Conservation (phyloP, 2,888 invertebrate genomes). For the Saturnia japonica region DNA sequence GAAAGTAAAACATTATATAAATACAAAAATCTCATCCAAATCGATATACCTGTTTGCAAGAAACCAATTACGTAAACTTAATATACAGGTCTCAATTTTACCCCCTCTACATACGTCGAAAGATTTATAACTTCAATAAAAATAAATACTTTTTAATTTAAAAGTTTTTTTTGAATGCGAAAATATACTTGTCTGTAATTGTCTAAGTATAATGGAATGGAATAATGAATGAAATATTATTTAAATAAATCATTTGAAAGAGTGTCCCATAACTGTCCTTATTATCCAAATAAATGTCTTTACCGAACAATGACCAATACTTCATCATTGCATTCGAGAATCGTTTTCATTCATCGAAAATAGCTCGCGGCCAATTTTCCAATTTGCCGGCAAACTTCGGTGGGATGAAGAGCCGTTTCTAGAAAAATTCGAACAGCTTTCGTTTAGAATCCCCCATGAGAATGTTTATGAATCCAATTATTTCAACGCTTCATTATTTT, state of each 20-base stretch:
- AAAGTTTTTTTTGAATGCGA: no score
- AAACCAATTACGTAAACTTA: no score
- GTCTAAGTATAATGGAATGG: not conserved
- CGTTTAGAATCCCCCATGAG: constrained; percentile 5
- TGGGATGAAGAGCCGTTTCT: constrained; percentile 24
- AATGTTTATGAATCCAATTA: not conserved
- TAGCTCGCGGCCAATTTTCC: constrained; percentile 26
- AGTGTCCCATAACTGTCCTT: not conserved
- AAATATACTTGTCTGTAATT: no score
- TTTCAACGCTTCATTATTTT: not conserved
- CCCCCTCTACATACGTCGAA: no score
- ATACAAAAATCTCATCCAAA: no score
- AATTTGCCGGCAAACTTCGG: constrained; percentile 22
- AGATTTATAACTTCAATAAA: no score
- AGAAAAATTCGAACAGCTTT: constrained; percentile 16
- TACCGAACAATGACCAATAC: constrained; percentile 18
- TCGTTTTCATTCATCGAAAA: constrained; percentile 25
- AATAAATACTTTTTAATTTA: no score
- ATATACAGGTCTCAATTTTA: no score
- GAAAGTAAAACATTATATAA: no score
- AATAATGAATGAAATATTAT: not conserved
- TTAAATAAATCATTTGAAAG: not conserved
- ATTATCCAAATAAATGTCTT: constrained; percentile 5
- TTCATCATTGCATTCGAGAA: constrained; percentile 20
- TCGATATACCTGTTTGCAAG: no score